Base-by-base conservation (phyloP, 2,113 vertebrate genomes). In the Rynchops niger region DNA sequence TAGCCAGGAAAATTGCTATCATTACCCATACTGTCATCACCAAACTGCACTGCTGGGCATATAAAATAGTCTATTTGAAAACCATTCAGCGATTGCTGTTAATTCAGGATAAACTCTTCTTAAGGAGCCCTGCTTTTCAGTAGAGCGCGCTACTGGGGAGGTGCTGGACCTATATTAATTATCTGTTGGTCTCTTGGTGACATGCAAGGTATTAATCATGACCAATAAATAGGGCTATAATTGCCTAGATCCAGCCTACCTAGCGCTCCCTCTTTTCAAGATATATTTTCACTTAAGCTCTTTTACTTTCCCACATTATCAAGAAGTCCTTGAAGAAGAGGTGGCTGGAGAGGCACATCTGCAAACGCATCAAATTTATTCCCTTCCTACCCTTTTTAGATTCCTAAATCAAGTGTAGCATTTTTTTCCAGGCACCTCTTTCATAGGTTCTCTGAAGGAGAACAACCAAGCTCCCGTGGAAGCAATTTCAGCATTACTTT, bases 401-500 rank as follows among this genome's bases (percentile, higher is more conserved):
- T 58, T 71, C 56, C 25, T 79, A 85, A 80, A 92, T 40, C 38
- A 70, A 79, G 32, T 7, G 27, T 2, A 53, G 43, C 18, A 23
- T 30, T 66, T 92, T 87, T 69, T 70, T 38, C 45, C 32, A 53
- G 26, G 30, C 4, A n/a, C 43, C 20, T 74, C 45, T 77, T 49
- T 56, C 53, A 70, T 11, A 47, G 50, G 25, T 21, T 69, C 23
- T 81, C 40, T 55, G 21, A 61, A 78, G 30, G 23, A 92, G 29
- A 92, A 55, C 12, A 86, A 79, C 17, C 49, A 78, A 74, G 38
- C 38, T 94, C 70, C 42, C 1, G 0, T 18, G 36, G 65, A 94
- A 76, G 65, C 32, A 87, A 73, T 87, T 94, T 82, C 90, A 95
- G 55, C 40, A 42, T 42, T 87, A 66, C 27, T 58, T 93, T 79